Conservation (phyloP, 2,888 invertebrate species). For the Augiades crinisus region DNA sequence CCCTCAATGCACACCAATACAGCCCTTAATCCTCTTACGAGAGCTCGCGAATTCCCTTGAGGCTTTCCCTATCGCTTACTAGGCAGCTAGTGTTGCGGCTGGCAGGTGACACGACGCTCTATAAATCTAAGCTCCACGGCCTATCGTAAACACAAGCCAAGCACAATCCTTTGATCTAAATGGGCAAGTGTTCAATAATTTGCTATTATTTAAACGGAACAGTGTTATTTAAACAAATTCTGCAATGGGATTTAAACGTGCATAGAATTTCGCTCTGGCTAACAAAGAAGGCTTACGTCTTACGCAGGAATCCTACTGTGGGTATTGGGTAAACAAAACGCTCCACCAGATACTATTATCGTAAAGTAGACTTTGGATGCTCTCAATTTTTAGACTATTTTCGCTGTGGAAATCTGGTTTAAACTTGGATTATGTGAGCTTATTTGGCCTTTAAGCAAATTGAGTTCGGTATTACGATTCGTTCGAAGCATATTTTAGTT, state of each 20-base stretch:
- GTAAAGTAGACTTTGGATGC: conserved; percentile 26
- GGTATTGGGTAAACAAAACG: conserved; percentile 24
- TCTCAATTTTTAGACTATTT: conserved; percentile 27
- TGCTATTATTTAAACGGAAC: conserved; percentile 41
- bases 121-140: conserved; percentile 62
- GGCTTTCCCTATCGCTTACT: conserved; percentile 42
- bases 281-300: conserved; percentile 27
- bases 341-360: conserved; percentile 22
- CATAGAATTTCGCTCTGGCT: conserved; percentile 22
- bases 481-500: conserved; percentile 1
- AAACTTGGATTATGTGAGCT: conserved; percentile 25
- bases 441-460: conserved; percentile 24
- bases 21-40: conserved; percentile 21
- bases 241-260: conserved; percentile 23
- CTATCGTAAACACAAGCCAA: conserved; percentile 56
- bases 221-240: conserved; percentile 22
- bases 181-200: conserved; percentile 54
- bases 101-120: conserved; percentile 69
- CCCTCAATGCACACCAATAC: conserved; percentile 18
- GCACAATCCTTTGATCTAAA: conserved; percentile 57
- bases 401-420: conserved; percentile 20
- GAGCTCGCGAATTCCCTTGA: conserved; percentile 41
- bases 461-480: conserved; percentile 19
- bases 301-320: conserved; percentile 27
- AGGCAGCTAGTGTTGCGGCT: conserved; percentile 62